Evolutionary conservation across 2,113 vertebrate genomes (phyloP), one percentile per base, ranked within the genome.

Genomic region (Natator depressus): DNA sequence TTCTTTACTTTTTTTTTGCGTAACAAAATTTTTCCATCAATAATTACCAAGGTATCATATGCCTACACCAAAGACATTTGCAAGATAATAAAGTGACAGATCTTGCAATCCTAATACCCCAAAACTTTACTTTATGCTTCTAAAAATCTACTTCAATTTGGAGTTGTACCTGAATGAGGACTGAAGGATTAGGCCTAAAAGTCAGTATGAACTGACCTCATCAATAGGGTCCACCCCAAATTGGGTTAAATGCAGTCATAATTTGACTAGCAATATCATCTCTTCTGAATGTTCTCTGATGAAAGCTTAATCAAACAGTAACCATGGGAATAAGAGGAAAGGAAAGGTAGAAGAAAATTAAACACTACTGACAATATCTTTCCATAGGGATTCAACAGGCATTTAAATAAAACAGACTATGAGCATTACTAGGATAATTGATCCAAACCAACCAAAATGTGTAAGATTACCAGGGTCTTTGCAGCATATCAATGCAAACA

Each of bases 271-370:
- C 78, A 87, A 87, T 2, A 51, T 84, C 86, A 94, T 94, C 91
- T 85, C 57, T 95, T 95, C 31, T 17, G 62, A 65, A 65, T n/a
- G 35, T 84, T 92, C 95, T 94, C 94, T 96, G 94, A 94, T 95
- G 72, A 91, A 89, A 96, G 83, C 95, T 96, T 95, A 95, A 97
- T 95, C 90, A 95, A 97, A 96, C 38, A 93, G 95, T 97, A 96
- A 96, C 96, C 90, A 95, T 94, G 93, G 96, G 83, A 85, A 95
- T 92, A 46, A 59, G 49, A 93, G 84, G 91, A 91, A 95, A 75
- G 79, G 80, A 89, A 92, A 96, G 65, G 91, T 90, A 96, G 93
- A 94, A 96, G 89, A 94, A 93, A 97, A 95, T 93, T 95, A 97
- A 97, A 80, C 79, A 92, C 81, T 75, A 6, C 89, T 83, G 82